A percentile compares a stretch with the other conserved stretches of the same genome.
phyloP scores from a whole-genome alignment of 2,797 vertebrate genomes.

The Thripadectes ignobilis region DNA sequence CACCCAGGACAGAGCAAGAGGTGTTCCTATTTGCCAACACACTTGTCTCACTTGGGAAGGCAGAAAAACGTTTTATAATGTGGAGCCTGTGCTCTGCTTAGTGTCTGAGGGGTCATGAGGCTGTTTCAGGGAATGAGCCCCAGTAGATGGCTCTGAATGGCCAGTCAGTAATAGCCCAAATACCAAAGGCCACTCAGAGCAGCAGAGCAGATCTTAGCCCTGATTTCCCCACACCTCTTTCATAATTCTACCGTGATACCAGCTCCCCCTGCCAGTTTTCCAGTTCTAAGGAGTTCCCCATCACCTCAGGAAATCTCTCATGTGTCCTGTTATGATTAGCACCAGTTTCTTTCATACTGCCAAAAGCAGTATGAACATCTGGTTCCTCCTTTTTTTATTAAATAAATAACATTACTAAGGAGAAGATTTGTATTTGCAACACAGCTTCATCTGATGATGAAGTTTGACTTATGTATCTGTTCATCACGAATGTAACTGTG shows the following conservation, averaged over 20 bases:
- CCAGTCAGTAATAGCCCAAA: not conserved
- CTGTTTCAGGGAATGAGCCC: not conserved
- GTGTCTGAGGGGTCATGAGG: not conserved
- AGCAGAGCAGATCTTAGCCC: not conserved
- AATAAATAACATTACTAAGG: not conserved
- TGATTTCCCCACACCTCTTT: not conserved
- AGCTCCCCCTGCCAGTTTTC: not conserved
- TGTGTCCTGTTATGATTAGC: not conserved
- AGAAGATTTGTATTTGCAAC: not conserved
- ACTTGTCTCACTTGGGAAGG: not conserved
- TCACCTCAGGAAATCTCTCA: conserved; percentile 23
- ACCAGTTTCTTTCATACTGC: not conserved
- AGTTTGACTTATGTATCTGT: not conserved
- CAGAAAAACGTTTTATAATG: not conserved
- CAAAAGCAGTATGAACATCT: conserved; percentile 26
- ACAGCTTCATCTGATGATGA: not conserved
- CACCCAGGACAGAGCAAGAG: not conserved
- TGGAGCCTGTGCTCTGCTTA: not conserved
- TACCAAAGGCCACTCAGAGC: not conserved
- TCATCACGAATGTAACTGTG: not conserved
- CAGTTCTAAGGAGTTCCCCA: not conserved
- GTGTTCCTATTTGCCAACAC: not conserved
- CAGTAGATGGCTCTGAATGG: not conserved
- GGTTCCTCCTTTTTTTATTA: conserved; percentile 16
- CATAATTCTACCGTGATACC: not conserved